phyloP scores from a whole-genome alignment of 2,888 invertebrate genomes.

The Synanthedon myopaeformis region DNA sequence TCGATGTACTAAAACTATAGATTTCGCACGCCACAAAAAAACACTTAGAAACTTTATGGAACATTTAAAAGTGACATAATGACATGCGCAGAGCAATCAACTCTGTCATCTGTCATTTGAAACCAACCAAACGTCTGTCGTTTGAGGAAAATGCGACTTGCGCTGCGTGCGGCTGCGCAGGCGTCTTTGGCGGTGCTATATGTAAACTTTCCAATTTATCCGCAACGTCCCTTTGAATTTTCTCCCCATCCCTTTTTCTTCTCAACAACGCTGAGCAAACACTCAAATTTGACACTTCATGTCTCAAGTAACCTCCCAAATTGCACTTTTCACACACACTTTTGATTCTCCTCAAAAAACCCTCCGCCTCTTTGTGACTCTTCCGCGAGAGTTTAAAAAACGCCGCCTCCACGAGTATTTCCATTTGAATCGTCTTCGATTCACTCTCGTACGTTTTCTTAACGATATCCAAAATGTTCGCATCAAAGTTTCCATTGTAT shows the following conservation, averaged over 20 bases:
- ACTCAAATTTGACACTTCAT: conserved; percentile 41
- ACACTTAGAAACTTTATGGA: too few relatives aligned
- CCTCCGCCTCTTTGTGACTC: conserved; percentile 27
- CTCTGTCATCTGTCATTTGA: too few relatives aligned
- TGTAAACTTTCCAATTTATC: conserved; percentile 29
- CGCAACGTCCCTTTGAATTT: conserved; percentile 16
- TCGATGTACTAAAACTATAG: too few relatives aligned
- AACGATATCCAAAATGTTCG: conserved; percentile 23
- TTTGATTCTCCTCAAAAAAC: conserved; percentile 31
- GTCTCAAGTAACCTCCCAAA: conserved; percentile 21
- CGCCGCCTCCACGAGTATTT: conserved; percentile 34
- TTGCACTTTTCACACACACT: conserved; percentile 23
- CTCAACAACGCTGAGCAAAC: conserved; percentile 29
- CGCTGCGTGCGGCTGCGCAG: conserved; percentile 20
- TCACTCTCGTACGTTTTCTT: conserved; percentile 14
- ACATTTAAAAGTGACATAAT: too few relatives aligned
- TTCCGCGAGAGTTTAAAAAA: conserved; percentile 33
- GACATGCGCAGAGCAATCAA: too few relatives aligned
- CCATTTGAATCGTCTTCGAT: conserved; percentile 21
- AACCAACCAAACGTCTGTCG: too few relatives aligned
- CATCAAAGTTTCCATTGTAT: conserved; percentile 16
- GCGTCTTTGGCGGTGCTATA: conserved; percentile 18
- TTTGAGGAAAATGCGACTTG: conserved; percentile 6
- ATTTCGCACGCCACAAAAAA: too few relatives aligned
- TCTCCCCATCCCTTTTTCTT: conserved; percentile 12